Base-by-base conservation (phyloP, 2,797 vertebrate genomes). In the Miichthys miiuy region DNA sequence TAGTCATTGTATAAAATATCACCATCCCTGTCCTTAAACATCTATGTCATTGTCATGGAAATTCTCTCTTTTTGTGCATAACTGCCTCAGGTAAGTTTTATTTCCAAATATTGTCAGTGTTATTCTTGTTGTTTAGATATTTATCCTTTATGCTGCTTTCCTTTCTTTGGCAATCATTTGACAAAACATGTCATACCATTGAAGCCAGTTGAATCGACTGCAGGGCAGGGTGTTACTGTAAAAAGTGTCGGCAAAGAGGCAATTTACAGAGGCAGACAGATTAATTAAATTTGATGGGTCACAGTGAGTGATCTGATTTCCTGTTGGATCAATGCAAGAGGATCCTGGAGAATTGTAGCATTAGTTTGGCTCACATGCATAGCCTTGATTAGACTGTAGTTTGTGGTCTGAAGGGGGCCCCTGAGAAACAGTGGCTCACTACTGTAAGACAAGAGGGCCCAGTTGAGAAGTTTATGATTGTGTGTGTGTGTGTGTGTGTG, bases 301-400 rank as follows among this genome's bases (percentile, higher is more conserved):
- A 70, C 61, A 78, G 81, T 87, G 81, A 87, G 67, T 87, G 86
- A 88, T 91, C 62, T 65, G 80, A 87, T 87, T 89, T 90, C 73
- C 82, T 82, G 52, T 61, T 78, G 82, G 87, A 87, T 90, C 78
- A 70, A 81, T 87, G 81, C 61, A 64, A 77, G 70, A 78, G 64
- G 84, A 77, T 79, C 58, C 86, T 76, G 78, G 87, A 88, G 79
- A 87, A 77, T 57, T 86, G 79, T 63, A 60, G 73, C 64, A 58
- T 85, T 69, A 72, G 69, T 51, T 58, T 80, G 88, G 83, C 87
- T 88, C 69, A 34, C 61, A 50, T 79, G 86, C 80, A 61, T 21
- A 25, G 58, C 69, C 78, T 85, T 88, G 79, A 91, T 91, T 84
- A 87, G 82, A 78, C 68, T 42, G 52, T 82, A 77, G 80, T 87